Evolutionary conservation across 2,797 vertebrate genomes (phyloP).

Genomic region (Lepidocolaptes lacrymiger): DNA sequence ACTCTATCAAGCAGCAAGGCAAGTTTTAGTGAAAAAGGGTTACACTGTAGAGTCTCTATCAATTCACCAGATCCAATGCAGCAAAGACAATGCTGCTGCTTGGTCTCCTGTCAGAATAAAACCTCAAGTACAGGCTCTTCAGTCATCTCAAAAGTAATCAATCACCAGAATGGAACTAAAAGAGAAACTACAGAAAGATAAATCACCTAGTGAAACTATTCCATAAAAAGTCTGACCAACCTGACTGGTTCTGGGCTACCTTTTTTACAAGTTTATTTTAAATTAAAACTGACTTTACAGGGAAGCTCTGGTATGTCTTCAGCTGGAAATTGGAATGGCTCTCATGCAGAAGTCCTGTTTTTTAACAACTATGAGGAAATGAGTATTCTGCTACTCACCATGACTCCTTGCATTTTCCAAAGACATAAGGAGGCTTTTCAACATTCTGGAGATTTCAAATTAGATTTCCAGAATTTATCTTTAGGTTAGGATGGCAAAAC

Average conservation of each 20-base stretch:
- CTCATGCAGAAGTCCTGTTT: neutral
- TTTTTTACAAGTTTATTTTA: neutral
- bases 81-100: neutral
- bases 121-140: neutral
- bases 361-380: neutral
- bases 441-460: neutral
- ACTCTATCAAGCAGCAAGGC: neutral
- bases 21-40: neutral
- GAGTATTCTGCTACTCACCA: neutral
- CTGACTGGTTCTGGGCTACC: neutral
- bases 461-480: neutral
- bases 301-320: neutral
- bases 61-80: neutral
- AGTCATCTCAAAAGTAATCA: neutral
- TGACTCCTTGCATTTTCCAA: neutral
- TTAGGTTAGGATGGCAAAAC: neutral
- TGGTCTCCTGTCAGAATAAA: neutral
- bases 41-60: neutral
- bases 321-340: neutral
- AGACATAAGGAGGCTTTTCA: neutral
- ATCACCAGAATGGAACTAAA: neutral
- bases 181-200: neutral
- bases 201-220: neutral
- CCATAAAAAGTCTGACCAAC: neutral
- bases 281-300: too few relatives aligned